A percentile compares a stretch with the other conserved stretches of the same genome.
These are phyloP conservation scores for Aphodius granarius DNA, from an alignment of 2,888 invertebrate genomes.

Conservation along the genomic window DNA sequence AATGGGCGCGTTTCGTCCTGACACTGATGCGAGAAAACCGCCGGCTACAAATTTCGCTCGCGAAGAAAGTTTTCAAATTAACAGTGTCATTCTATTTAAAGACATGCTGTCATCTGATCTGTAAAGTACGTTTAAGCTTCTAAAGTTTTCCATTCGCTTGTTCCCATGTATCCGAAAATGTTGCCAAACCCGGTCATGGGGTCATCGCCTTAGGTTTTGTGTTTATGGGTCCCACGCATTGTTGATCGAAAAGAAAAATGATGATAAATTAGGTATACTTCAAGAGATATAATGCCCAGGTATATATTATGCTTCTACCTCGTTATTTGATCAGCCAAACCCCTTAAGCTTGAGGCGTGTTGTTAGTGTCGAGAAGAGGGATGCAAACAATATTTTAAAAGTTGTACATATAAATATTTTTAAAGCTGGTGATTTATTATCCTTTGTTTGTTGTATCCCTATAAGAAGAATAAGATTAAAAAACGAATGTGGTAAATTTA, in stretches of 20 bases:
- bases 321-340: no score
- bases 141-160: not conserved
- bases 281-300: no score
- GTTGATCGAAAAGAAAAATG: not conserved
- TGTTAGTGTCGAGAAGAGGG: no score
- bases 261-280: not conserved
- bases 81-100: not conserved
- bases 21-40: not conserved
- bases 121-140: not conserved
- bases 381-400: no score
- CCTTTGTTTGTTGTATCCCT: not conserved
- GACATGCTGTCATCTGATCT: not conserved
- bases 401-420: no score
- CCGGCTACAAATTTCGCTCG: not conserved
- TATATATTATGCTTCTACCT: no score
- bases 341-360: not conserved
- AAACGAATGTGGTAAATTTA: not conserved
- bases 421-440: not conserved
- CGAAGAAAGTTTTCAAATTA: not conserved
- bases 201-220: not conserved
- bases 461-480: no score
- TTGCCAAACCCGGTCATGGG: not conserved
- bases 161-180: not conserved
- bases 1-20: not conserved
- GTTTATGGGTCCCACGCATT: not conserved